Conservation (phyloP, 1,140 invertebrate genomes). For the Bombus superbus region DNA sequence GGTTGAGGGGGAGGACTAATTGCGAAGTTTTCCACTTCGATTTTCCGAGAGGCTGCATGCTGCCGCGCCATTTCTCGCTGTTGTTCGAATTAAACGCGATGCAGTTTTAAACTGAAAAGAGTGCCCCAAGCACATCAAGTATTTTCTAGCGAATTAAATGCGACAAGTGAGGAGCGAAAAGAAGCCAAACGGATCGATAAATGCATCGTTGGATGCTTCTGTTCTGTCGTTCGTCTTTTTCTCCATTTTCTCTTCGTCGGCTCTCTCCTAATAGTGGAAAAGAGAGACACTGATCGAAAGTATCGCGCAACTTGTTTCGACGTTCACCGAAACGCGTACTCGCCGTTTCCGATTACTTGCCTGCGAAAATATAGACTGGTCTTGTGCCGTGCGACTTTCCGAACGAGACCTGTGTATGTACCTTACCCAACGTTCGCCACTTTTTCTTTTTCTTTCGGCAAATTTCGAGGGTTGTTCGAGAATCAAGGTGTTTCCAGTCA, state of each 20-base stretch:
- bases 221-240: background rate
- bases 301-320: conserved; percentile 11
- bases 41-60: conserved; percentile 67
- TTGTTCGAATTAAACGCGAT: conserved; percentile 73
- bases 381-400: no score
- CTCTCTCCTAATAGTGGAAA: background rate
- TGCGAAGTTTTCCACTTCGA: conserved; percentile 77
- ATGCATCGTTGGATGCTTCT: conserved; percentile 25
- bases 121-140: conserved; percentile 64
- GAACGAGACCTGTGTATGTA: background rate
- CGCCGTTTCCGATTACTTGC: conserved; percentile 12
- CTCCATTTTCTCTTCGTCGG: background rate
- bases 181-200: conserved; percentile 67
- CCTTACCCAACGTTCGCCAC: background rate
- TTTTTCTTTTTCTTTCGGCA: background rate
- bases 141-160: conserved; percentile 70
- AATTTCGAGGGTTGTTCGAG: background rate
- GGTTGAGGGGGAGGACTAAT: conserved; percentile 67
- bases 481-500: background rate
- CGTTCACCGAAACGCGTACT: background rate
- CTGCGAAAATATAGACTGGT: conserved; percentile 10
- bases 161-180: conserved; percentile 66
- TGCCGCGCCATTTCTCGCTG: conserved; percentile 68
- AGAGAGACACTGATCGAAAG: background rate
- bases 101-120: conserved; percentile 73